Evolutionary conservation across 1,140 invertebrate species (phyloP).

Genomic region (Scaptomyza pallida): DNA sequence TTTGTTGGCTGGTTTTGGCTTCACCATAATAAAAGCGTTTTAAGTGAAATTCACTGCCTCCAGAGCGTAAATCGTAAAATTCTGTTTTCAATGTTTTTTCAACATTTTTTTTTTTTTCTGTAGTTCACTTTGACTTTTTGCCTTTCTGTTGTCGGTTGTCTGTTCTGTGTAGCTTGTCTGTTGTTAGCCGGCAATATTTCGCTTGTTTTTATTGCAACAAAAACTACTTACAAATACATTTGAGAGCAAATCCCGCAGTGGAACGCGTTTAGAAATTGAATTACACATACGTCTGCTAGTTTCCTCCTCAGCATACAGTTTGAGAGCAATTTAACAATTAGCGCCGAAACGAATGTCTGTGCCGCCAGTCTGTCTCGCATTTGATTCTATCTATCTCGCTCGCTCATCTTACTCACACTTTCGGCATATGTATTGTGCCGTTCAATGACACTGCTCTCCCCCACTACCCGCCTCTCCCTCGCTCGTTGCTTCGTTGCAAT

Average conservation of each 20-base stretch:
- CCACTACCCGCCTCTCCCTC: neutral
- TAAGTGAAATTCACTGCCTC: conserved; percentile 78
- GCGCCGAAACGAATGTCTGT: conserved; percentile 31
- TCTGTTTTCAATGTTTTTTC: conserved; percentile 67
- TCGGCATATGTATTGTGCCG: conserved; percentile 25
- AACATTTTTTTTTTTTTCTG: conserved; percentile 29
- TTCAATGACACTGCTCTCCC: conserved; percentile 62
- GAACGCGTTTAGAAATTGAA: conserved; percentile 46
- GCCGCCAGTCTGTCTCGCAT: conserved; percentile 49
- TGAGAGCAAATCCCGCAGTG: conserved; percentile 42
- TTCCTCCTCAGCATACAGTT: conserved; percentile 5
- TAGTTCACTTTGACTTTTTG: conserved; percentile 36
- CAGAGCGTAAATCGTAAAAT: conserved; percentile 74
- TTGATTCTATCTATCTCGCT: conserved; percentile 20
- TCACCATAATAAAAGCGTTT: conserved; percentile 78
- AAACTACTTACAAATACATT: conserved; percentile 49
- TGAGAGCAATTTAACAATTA: conserved; percentile 57
- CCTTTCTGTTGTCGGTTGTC: conserved; percentile 16
- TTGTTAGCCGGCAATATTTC: conserved; percentile 35
- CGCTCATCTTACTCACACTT: conserved; percentile 2
- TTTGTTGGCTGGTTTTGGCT: conserved; percentile 37
- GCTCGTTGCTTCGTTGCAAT: conserved; percentile 55
- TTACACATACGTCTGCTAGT: conserved; percentile 3
- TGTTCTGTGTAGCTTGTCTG: conserved; percentile 17
- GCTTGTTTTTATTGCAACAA: conserved; percentile 42